Base-by-base conservation (phyloP, 2,113 vertebrate genomes). In the Rafetus swinhoei region DNA sequence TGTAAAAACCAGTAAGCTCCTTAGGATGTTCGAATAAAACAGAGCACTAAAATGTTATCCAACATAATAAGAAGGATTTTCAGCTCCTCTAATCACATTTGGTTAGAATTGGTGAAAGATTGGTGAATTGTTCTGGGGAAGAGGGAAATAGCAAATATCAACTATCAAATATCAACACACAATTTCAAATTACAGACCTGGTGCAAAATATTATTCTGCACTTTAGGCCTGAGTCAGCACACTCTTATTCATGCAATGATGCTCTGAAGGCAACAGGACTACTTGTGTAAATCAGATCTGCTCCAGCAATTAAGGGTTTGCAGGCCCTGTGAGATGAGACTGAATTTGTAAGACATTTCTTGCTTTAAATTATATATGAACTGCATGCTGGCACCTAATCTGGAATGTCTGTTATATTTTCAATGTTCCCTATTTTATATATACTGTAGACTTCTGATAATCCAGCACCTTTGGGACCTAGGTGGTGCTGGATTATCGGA, bases 121-220 rank as follows among this genome's bases (percentile, higher is more conserved):
- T 94, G 94, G 92, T 84, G 89, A 87, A 91, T 93, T 93, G 92
- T 93, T 91, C 94, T 93, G 89, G 57, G 94, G 95, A 88, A 45
- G 45, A 45, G 83, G 79, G 91, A 94, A 96, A 91, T 90, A 94
- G 94, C 95, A 97, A 90, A 90, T 96, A 94, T 94, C 39, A 92
- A 97, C 94, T n/a, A n/a, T n/a, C 95, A 97, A 90, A 90, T 96
- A 94, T 94, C 39, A 92, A 97, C 94, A 93, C 95, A 94, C 94
- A 96, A 94, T 95, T 76, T 93, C 92, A 95, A 95, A 97, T 91
- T 93, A 95, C 82, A 88, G 96, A 92, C 88, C 95, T 90, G 93
- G 91, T 87, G 88, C 84, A 95, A 94, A 95, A 97, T 91, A 92
- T 95, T 92, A 84, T 50, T 85, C n/a, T 84, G 24, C 86, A 90